These are phyloP conservation scores for Gorsachius goisagi DNA, from an alignment of 2,113 vertebrate species.

Conservation along the genomic window DNA sequence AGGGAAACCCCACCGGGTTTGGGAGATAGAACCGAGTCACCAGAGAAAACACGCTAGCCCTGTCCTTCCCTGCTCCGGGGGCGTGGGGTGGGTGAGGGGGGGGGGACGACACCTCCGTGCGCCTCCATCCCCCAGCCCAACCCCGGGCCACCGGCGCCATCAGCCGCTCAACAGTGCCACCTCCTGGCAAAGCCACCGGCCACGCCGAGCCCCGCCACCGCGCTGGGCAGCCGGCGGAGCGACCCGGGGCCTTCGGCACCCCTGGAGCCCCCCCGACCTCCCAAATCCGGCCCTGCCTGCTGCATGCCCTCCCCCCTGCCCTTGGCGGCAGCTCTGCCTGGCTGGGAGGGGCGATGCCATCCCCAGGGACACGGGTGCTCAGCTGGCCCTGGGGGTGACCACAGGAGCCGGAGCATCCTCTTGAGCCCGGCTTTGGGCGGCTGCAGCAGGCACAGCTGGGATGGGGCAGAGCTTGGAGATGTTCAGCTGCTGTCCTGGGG, in stretches of 20 bases:
- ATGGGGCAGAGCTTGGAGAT: neutral
- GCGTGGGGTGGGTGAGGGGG: no score
- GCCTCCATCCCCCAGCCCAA: accelerated
- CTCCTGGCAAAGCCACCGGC: conserved; percentile 52
- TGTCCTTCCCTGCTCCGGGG: neutral
- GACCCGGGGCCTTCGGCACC: accelerated
- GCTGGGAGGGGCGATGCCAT: neutral
- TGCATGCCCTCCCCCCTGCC: neutral
- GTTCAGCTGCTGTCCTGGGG: neutral
- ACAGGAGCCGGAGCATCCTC: neutral
- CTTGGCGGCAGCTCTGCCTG: neutral
- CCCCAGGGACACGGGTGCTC: no score
- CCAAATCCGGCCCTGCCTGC: neutral
- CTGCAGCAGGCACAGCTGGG: neutral
- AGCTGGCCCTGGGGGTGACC: accelerated
- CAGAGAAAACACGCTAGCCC: neutral
- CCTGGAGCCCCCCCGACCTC: no score
- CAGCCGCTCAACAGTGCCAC: conserved; percentile 56
- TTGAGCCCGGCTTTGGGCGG: accelerated
- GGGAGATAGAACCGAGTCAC: neutral
- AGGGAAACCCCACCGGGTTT: neutral
- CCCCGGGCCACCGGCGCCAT: neutral
- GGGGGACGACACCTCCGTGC: no score
- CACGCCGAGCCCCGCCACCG: neutral
- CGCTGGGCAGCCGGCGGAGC: accelerated